A percentile compares a stretch with the other conserved stretches of the same genome.
phyloP scores from a whole-genome alignment of 2,888 invertebrate species.

The Lampropteryx suffumata region DNA sequence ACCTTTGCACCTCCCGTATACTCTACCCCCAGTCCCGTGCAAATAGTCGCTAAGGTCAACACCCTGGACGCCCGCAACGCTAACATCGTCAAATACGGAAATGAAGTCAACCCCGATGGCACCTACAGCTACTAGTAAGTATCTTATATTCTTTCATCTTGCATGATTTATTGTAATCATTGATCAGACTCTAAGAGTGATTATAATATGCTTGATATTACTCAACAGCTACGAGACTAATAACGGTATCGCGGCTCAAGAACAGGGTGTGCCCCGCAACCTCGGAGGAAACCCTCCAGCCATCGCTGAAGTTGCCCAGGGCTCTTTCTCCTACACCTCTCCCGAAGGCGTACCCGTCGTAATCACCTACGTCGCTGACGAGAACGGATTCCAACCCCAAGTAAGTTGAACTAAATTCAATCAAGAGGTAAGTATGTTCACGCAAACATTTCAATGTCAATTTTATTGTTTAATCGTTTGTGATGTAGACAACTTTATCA shows the following conservation, averaged over 20 bases:
- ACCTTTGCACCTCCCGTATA: conserved; percentile 15
- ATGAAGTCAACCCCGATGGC: conserved; percentile 78
- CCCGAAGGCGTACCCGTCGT: conserved; percentile 83
- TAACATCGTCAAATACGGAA: conserved; percentile 59
- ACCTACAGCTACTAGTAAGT: conserved; percentile 80
- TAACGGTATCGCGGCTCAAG: conserved; percentile 85
- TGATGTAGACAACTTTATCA: no score
- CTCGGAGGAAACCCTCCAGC: conserved; percentile 66
- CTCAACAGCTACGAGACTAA: conserved; percentile 81
- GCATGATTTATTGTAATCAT: no score
- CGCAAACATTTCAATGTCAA: no score
- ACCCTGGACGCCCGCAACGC: conserved; percentile 46
- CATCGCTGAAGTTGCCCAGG: conserved; percentile 68
- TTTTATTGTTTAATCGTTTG: no score
- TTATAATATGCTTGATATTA: neutral
- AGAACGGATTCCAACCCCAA: conserved; percentile 86
- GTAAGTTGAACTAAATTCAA: conserved; percentile 47
- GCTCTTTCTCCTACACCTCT: conserved; percentile 80
- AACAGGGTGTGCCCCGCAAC: conserved; percentile 77
- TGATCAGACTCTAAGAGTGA: no score
- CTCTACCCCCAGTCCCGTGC: conserved; percentile 15
- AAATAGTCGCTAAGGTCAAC: conserved; percentile 24
- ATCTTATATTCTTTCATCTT: neutral
- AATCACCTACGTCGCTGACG: conserved; percentile 85
- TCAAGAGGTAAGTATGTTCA: no score